phyloP scores from a whole-genome alignment of 1,140 invertebrate species.

The Laodelphax striatellus region DNA sequence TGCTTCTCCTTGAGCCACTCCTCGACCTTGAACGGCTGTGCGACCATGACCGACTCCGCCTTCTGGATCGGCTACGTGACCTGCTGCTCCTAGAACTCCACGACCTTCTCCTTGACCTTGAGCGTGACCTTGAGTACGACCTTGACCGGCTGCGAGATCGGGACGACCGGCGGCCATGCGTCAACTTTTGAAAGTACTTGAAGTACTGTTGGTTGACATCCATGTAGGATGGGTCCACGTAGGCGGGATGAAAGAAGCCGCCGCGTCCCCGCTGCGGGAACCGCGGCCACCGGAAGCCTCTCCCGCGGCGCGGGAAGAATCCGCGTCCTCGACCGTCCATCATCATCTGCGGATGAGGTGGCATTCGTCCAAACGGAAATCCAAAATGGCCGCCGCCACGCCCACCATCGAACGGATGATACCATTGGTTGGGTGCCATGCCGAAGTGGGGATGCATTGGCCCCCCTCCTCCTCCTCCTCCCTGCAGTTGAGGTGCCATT shows the following conservation, averaged over 20 bases:
- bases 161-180: slow-evolving; percentile 29
- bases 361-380: too few species aligned
- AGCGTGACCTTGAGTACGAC: neutral
- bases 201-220: slow-evolving; percentile 27
- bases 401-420: too few species aligned
- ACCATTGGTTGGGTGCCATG: too few species aligned
- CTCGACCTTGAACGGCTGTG: neutral
- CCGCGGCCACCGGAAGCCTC: slow-evolving; percentile 9
- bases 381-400: too few species aligned
- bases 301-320: neutral
- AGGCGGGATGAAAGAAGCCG: neutral
- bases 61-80: slow-evolving; percentile 21
- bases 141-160: neutral
- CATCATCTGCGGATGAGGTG: too few species aligned
- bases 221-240: slow-evolving; percentile 21
- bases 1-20: neutral
- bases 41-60: slow-evolving; percentile 5
- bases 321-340: neutral
- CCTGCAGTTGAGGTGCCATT: too few species aligned
- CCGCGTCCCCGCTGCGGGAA: neutral
- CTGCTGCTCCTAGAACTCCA: slow-evolving; percentile 11
- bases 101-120: slow-evolving; percentile 1
- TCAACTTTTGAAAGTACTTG: slow-evolving; percentile 38
- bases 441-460: too few species aligned
- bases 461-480: too few species aligned